A percentile compares a stretch with the other conserved stretches of the same genome.
Conservation (phyloP, 2,888 invertebrate genomes). For the Philaethria dido region DNA sequence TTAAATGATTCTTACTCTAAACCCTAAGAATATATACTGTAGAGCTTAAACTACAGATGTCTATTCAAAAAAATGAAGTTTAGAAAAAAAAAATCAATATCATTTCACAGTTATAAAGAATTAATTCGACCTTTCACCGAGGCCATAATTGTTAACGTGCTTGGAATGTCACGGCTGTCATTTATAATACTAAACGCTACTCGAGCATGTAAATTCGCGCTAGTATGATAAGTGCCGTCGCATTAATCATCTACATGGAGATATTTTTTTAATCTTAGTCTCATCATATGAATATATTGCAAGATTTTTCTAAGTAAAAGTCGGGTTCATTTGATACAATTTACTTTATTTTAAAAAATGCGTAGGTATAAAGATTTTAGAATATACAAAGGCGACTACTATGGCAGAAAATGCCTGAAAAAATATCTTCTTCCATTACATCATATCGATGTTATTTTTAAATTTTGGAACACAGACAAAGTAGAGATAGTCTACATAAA, state of each 20-base stretch:
- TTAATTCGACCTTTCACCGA: slow-evolving; percentile 39
- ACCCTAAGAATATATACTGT: too few species aligned
- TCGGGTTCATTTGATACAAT: background rate
- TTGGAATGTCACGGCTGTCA: slow-evolving; percentile 34
- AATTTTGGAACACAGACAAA: too few species aligned
- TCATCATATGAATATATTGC: background rate
- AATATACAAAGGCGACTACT: too few species aligned
- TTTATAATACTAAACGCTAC: slow-evolving; percentile 30
- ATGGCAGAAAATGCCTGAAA: too few species aligned
- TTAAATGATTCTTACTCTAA: too few species aligned
- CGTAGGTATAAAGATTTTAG: too few species aligned
- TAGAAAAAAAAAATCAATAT: slow-evolving; percentile 30
- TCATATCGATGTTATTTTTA: too few species aligned
- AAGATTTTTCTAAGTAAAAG: background rate
- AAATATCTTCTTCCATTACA: too few species aligned
- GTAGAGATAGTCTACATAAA: too few species aligned
- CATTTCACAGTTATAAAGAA: slow-evolving; percentile 35
- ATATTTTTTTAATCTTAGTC: background rate
- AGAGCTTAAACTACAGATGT: too few species aligned
- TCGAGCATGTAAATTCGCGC: slow-evolving; percentile 25
- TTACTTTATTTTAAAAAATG: background rate
- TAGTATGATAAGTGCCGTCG: slow-evolving; percentile 2
- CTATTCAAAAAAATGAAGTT: background rate
- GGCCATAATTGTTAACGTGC: slow-evolving; percentile 38
- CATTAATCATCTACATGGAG: background rate